Evolutionary conservation across 2,113 vertebrate species (phyloP), one percentile per base, ranked within the genome.

Genomic region (Actenoides lindsayi): DNA sequence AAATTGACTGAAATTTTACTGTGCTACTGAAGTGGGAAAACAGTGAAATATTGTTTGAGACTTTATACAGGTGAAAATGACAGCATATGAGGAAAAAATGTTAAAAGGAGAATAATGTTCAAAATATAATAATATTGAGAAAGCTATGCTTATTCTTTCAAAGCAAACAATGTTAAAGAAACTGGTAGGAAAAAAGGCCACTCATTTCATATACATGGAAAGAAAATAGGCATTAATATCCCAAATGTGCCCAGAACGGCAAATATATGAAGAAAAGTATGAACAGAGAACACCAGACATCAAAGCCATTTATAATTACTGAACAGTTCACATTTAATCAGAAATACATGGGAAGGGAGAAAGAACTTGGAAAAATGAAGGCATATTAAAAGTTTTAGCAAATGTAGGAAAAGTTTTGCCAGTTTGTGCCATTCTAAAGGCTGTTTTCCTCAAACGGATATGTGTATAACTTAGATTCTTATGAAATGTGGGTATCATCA

Each of bases 1-100:
- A 92, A 48, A 90, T 75, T 94, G 68, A 86, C 54, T 86, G 56
- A 87, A 79, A 78, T 76, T 88, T 95, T 62, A 60, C 64, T 44
- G 14, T 81, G 80, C 65, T 94, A 75, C 57, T 68, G 86, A 84
- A 93, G 56, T 57, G 39, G 31, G 39, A 84, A 94, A 94, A 28
- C 10, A 71, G 28, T 56, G 75, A 85, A 82, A 91, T 77, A 77
- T 37, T 85, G 37, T 87, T 86, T 74, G 19, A 89, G 60, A 19
- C 8, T 50, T 83, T 89, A 84, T 75, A 69, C 15, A 73, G 78
- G 51, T 62, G 41, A 73, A 90, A 96, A 87, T 79, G 44, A 74
- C 63, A 74, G 28, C 19, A 59, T 42, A 54, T 23, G 39, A 63
- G 30, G 30, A 63, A 94, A 94, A 81, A 75, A 51, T 11, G 3